Evolutionary conservation across 2,797 vertebrate genomes (phyloP).

Genomic region (Triplophysa bombifrons): DNA sequence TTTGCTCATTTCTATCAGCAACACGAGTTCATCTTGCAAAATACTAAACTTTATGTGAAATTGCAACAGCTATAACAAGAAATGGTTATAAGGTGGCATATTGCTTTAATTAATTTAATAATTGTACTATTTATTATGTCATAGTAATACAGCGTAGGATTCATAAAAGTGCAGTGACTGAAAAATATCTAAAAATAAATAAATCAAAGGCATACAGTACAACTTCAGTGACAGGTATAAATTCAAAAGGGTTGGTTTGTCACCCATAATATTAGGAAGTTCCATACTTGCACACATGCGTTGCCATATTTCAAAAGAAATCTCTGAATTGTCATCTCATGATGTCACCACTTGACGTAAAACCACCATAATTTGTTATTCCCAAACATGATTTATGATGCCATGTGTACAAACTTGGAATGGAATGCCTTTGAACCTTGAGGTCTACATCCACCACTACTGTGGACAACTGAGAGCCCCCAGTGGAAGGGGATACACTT

Average conservation of each 20-base stretch:
- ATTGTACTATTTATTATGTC: background rate
- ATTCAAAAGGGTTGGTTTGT: background rate
- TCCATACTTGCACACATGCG: background rate
- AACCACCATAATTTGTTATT: constrained; percentile 54
- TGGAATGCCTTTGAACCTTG: constrained; percentile 73
- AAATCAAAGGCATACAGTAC: background rate
- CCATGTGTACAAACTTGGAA: constrained; percentile 59
- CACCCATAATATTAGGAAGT: background rate
- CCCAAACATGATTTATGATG: constrained; percentile 61
- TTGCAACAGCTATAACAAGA: background rate
- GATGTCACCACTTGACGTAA: background rate
- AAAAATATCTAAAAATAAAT: background rate
- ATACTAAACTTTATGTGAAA: background rate
- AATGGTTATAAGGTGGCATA: background rate
- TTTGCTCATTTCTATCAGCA: too few relatives aligned
- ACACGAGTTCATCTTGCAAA: background rate
- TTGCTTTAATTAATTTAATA: too few relatives aligned
- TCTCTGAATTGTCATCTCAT: background rate
- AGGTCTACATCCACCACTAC: background rate
- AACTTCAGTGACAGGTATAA: background rate
- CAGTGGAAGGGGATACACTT: constrained; percentile 60
- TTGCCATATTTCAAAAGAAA: background rate
- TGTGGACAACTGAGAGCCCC: constrained; percentile 61
- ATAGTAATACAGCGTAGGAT: background rate
- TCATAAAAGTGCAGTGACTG: background rate